phyloP scores from a whole-genome alignment of 2,113 vertebrate genomes.

The Balaenoptera acutorostrata region DNA sequence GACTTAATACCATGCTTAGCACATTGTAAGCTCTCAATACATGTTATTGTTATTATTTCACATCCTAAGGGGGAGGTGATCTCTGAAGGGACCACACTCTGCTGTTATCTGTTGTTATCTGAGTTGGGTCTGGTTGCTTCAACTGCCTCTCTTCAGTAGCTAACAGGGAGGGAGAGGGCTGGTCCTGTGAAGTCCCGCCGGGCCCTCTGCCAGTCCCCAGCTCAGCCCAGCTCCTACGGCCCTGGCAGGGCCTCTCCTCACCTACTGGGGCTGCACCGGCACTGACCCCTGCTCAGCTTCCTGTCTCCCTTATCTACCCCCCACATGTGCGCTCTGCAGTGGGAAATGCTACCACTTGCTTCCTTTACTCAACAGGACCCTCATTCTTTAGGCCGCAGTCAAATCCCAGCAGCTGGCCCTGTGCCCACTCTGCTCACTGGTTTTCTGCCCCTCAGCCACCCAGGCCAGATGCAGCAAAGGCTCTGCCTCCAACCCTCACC shows the following conservation, averaged over 20 bases:
- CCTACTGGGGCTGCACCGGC: not conserved
- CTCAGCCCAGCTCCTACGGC: not conserved
- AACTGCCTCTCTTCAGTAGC: not conserved
- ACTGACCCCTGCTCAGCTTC: conserved; percentile 18
- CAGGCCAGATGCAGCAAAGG: not conserved
- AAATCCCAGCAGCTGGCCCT: conserved; percentile 23
- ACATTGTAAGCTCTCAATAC: not conserved
- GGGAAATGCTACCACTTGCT: conserved; percentile 38
- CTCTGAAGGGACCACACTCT: not conserved
- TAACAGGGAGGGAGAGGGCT: not conserved
- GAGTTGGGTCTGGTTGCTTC: not conserved
- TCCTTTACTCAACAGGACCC: conserved; percentile 31
- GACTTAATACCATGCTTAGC: not conserved
- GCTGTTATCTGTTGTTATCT: not conserved
- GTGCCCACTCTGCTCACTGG: not conserved
- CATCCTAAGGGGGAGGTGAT: not conserved
- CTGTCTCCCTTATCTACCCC: conserved; percentile 64
- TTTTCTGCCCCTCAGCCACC: not conserved
- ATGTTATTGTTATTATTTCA: not conserved
- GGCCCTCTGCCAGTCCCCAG: conserved; percentile 34
- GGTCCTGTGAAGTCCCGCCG: conserved; percentile 13
- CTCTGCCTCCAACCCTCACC: not conserved
- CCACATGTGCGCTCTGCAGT: conserved; percentile 11
- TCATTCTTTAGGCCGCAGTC: conserved; percentile 43
- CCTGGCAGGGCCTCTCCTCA: not conserved